A percentile compares a stretch with the other conserved stretches of the same genome.
Evolutionary conservation across 1,140 invertebrate genomes (phyloP).

Genomic region (Planococcus citri): DNA sequence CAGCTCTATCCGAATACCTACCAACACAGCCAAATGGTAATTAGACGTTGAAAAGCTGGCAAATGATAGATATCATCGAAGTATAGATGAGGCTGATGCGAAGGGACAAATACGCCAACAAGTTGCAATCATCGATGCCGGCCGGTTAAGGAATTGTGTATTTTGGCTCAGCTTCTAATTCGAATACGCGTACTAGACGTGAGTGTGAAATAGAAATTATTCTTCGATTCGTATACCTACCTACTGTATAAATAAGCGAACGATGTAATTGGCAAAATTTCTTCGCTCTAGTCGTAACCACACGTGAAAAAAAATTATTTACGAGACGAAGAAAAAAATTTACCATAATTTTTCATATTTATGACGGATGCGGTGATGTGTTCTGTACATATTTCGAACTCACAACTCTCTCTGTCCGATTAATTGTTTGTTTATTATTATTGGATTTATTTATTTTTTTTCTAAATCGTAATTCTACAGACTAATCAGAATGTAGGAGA

Average conservation of each 20-base stretch:
- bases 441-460: no score
- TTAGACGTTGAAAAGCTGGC: neutral
- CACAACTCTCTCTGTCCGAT: no score
- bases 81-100: neutral
- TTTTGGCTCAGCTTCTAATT: neutral
- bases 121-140: neutral
- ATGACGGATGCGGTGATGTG: no score
- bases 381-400: no score
- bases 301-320: no score
- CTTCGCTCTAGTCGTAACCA: neutral
- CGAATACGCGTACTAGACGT: neutral
- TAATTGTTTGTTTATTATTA: no score
- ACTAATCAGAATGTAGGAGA: no score
- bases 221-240: neutral
- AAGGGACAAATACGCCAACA: neutral
- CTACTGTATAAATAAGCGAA: neutral
- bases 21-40: neutral
- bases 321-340: no score
- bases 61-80: neutral
- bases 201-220: neutral
- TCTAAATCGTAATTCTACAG: no score
- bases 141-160: neutral
- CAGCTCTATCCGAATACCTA: neutral
- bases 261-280: slow-evolving; percentile 4
- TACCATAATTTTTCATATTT: no score